Percentiles rank a stretch among this genome's conserved stretches.
phyloP scores from a whole-genome alignment of 2,888 invertebrate species.

The Dastarcus helophoroides region DNA sequence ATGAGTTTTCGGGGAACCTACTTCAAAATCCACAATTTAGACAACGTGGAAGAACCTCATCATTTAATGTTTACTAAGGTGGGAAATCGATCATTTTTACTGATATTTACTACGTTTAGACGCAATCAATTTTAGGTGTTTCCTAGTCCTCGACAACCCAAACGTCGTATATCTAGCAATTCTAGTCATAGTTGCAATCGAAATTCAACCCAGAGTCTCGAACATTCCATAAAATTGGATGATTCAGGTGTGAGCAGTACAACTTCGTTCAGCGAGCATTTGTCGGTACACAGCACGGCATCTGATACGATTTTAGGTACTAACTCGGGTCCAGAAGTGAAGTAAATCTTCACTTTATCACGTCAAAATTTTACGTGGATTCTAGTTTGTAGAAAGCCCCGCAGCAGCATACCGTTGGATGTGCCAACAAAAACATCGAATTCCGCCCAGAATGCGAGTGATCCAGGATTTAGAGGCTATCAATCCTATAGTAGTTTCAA shows the following conservation, averaged over 20 bases:
- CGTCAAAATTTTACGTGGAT: not conserved
- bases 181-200: conserved; percentile 20
- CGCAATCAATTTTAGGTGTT: conserved; percentile 24
- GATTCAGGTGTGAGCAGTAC: conserved; percentile 30
- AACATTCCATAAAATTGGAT: conserved; percentile 27
- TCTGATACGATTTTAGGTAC: conserved; percentile 31
- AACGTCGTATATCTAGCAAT: conserved; percentile 19
- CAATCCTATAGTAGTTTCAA: conserved; percentile 26
- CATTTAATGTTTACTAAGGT: conserved; percentile 42
- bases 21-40: conserved; percentile 70
- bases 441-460: conserved; percentile 18
- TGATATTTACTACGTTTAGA: not conserved
- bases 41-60: conserved; percentile 24
- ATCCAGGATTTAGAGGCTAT: conserved; percentile 29
- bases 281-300: conserved; percentile 29
- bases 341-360: not conserved
- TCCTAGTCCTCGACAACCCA: conserved; percentile 26
- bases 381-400: conserved; percentile 25
- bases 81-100: conserved; percentile 16
- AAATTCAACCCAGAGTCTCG: conserved; percentile 23
- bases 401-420: conserved; percentile 24
- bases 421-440: conserved; percentile 20
- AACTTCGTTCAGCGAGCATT: conserved; percentile 28
- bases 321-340: too few relatives aligned
- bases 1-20: conserved; percentile 80